phyloP scores from a whole-genome alignment of 2,113 vertebrate genomes.

The Nematolebias whitei region DNA sequence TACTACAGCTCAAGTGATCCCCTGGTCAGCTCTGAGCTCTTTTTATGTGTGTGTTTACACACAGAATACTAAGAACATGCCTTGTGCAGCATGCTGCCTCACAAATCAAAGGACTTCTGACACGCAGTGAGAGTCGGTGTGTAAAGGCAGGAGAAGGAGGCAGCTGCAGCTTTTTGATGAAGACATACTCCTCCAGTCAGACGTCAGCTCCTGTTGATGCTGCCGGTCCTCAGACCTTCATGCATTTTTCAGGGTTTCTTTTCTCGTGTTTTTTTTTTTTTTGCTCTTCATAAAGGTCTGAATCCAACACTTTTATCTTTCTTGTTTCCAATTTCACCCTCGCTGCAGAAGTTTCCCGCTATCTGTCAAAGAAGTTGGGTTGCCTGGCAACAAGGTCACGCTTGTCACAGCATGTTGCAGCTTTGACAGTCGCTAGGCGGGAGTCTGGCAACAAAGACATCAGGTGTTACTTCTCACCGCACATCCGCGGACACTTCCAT shows the following conservation, averaged over 20 bases:
- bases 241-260: not conserved
- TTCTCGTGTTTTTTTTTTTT: too few species aligned
- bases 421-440: slow-evolving; percentile 71
- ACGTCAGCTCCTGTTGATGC: slow-evolving; percentile 6
- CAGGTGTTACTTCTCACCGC: slow-evolving; percentile 76
- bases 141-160: slow-evolving; percentile 30
- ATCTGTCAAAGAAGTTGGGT: slow-evolving; percentile 68
- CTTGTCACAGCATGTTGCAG: slow-evolving; percentile 58
- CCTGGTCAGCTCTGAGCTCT: slow-evolving; percentile 41
- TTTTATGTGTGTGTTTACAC: slow-evolving; percentile 70
- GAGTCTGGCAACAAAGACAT: slow-evolving; percentile 78
- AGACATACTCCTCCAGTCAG: slow-evolving; percentile 40
- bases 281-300: not conserved
- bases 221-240: slow-evolving; percentile 13
- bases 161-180: slow-evolving; percentile 38
- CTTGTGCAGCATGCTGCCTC: slow-evolving; percentile 47
- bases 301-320: not conserved
- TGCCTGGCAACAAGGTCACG: slow-evolving; percentile 78
- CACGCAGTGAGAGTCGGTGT: slow-evolving; percentile 30
- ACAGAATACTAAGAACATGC: slow-evolving; percentile 48
- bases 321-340: slow-evolving; percentile 14
- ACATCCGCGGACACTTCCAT: slow-evolving; percentile 65
- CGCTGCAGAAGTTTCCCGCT: slow-evolving; percentile 43
- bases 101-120: slow-evolving; percentile 62
- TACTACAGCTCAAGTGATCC: slow-evolving; percentile 41